These are phyloP conservation scores for Spea multiplicata DNA, from an alignment of 2,113 vertebrate genomes.

Conservation along the genomic window DNA sequence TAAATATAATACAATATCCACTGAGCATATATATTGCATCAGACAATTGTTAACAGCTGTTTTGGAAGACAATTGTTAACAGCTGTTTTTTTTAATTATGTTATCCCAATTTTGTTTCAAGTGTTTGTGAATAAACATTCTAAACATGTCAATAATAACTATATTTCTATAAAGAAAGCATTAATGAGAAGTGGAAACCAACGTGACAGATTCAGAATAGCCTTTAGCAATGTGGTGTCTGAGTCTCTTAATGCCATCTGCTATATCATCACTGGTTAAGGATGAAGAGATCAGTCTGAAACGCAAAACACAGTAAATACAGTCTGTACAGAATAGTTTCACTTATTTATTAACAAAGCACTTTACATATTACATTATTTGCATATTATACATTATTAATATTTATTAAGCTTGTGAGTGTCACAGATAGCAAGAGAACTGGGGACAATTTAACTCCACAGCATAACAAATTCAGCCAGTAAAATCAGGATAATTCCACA, in stretches of 20 bases:
- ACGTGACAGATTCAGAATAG: constrained; percentile 17
- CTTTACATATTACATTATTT: neutral
- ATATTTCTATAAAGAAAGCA: constrained; percentile 24
- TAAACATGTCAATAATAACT: constrained; percentile 31
- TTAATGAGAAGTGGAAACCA: constrained; percentile 25
- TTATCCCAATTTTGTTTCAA: neutral
- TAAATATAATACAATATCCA: too few relatives aligned
- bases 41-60: constrained; percentile 3
- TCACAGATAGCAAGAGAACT: neutral
- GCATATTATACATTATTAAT: neutral
- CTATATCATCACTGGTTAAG: constrained; percentile 8
- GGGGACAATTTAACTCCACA: neutral
- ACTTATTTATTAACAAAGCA: neutral
- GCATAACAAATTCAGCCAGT: neutral
- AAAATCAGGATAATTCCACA: neutral
- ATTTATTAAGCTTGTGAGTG: neutral
- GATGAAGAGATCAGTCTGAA: neutral
- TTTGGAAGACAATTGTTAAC: neutral
- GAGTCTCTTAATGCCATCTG: constrained; percentile 22
- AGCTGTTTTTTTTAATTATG: constrained; percentile 10
- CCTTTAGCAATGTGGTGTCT: constrained; percentile 9
- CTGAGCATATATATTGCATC: too few relatives aligned
- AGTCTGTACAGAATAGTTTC: neutral
- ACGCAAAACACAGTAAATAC: neutral
- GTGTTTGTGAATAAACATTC: constrained; percentile 28